phyloP scores from a whole-genome alignment of 2,797 vertebrate genomes.

The Odontamblyopus lacepedii region DNA sequence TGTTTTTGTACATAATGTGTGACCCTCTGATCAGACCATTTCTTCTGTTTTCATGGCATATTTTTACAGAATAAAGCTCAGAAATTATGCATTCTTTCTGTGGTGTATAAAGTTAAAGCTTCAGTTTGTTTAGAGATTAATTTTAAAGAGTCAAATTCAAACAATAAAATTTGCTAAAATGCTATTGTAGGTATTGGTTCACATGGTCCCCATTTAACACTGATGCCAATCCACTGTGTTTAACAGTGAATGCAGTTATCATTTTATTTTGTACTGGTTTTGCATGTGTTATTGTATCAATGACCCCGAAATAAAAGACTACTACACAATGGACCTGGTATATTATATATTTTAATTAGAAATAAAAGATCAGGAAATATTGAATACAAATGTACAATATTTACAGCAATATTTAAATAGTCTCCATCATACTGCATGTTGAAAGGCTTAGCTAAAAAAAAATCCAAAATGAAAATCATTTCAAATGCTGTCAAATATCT shows the following conservation, averaged over 20 bases:
- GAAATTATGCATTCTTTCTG: constrained; percentile 35
- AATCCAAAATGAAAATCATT: background rate
- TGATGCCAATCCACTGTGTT: background rate
- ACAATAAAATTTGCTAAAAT: background rate
- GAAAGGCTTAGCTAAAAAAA: background rate
- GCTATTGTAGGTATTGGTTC: background rate
- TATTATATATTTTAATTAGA: constrained; percentile 17
- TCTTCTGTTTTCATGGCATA: constrained; percentile 44
- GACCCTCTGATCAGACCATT: constrained; percentile 55
- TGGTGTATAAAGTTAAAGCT: constrained; percentile 24
- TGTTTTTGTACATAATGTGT: constrained; percentile 73
- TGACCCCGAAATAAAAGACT: constrained; percentile 35
- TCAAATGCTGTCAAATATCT: background rate
- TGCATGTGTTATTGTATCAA: constrained; percentile 34
- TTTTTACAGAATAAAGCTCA: constrained; percentile 62
- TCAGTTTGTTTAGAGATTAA: background rate
- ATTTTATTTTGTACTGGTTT: background rate
- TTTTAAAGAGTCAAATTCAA: background rate
- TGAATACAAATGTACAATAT: background rate
- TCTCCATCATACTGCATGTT: background rate
- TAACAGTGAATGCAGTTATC: constrained; percentile 10
- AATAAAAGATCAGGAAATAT: background rate
- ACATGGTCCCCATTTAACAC: background rate
- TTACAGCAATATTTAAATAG: background rate
- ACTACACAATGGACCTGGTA: constrained; percentile 25